phyloP scores from a whole-genome alignment of 2,797 vertebrate genomes.

The Microctenopoma steveboyesi region DNA sequence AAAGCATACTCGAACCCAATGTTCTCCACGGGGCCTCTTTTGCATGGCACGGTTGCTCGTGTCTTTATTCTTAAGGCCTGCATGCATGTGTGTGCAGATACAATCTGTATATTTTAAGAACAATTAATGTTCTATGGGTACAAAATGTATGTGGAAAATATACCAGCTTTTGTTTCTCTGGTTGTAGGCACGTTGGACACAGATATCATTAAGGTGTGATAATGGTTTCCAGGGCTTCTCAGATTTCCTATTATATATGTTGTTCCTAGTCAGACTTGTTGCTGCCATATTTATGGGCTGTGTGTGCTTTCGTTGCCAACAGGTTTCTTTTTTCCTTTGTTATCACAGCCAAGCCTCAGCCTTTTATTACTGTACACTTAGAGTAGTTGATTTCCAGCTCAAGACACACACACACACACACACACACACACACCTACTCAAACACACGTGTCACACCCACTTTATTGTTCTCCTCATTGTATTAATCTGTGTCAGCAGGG shows the following conservation, averaged over 20 bases:
- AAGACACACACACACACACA: background rate
- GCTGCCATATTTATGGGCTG: slow-evolving; percentile 36
- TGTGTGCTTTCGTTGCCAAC: slow-evolving; percentile 35
- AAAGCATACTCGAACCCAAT: slow-evolving; percentile 63
- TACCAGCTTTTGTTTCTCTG: slow-evolving; percentile 22
- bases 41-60: slow-evolving; percentile 1
- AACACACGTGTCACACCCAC: slow-evolving; percentile 34
- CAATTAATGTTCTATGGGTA: slow-evolving; percentile 4
- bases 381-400: slow-evolving; percentile 42
- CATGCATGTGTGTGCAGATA: slow-evolving; percentile 12
- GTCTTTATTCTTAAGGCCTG: slow-evolving; percentile 44
- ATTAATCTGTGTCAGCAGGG: slow-evolving; percentile 31
- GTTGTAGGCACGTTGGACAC: slow-evolving; percentile 13
- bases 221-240: slow-evolving; percentile 13
- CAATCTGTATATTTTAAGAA: slow-evolving; percentile 41
- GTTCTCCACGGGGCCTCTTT: slow-evolving; percentile 29
- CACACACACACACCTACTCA: slow-evolving; percentile 16
- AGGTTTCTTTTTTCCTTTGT: slow-evolving; percentile 42
- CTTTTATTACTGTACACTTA: slow-evolving; percentile 54
- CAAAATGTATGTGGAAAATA: slow-evolving; percentile 48
- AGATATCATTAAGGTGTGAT: slow-evolving; percentile 30
- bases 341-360: slow-evolving; percentile 46
- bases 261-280: slow-evolving; percentile 41
- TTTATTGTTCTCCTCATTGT: slow-evolving; percentile 31
- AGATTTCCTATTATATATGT: slow-evolving; percentile 26